Evolutionary conservation across 2,797 vertebrate genomes (phyloP), one percentile per base, ranked within the genome.

Genomic region (Sphaeramia orbicularis): DNA sequence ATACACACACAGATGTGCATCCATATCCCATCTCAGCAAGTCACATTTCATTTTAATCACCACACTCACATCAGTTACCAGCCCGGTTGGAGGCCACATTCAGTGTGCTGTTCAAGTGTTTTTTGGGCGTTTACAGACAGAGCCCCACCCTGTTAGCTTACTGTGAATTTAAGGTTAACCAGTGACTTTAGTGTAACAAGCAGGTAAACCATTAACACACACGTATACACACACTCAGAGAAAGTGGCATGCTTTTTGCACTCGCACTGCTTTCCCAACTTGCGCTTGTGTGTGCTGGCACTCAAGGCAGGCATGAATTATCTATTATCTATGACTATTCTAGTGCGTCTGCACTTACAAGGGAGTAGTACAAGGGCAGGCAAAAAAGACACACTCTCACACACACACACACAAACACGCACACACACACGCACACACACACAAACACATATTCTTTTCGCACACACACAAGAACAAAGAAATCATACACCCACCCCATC

Each of bases 41-140:
- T 65, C 65, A 67, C 16, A 42, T 65, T 37, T 73, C 53, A 63
- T 71, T 49, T 69, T 30, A 54, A 48, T 59, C 74, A 74, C 52
- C 67, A 74, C 80, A 65, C 72, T 32, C 68, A 48, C 54, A 55
- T 65, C 38, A 74, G 74, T 77, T 77, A 71, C 78, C 76, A 77
- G 83, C 84, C 83, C 16, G 60, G 64, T 76, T 24, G 59, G 77
- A 85, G 84, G 84, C 76, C 89, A 93, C 92, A 93, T 91, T 93
- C 90, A 90, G 71, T 90, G 91, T 93, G 92, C 92, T 93, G 89
- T 92, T 92, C 90, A 92, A 92, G 92, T 90, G 85, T 83, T 78
- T 72, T 80, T 71, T 70, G 91, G 91, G 84, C 74, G n/a, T 86
- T 77, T 76, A 50, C 72, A 83, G 80, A 73, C 79, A 64, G 37